Base-by-base conservation (phyloP, 2,888 invertebrate genomes). In the Charanyca ferruginea region DNA sequence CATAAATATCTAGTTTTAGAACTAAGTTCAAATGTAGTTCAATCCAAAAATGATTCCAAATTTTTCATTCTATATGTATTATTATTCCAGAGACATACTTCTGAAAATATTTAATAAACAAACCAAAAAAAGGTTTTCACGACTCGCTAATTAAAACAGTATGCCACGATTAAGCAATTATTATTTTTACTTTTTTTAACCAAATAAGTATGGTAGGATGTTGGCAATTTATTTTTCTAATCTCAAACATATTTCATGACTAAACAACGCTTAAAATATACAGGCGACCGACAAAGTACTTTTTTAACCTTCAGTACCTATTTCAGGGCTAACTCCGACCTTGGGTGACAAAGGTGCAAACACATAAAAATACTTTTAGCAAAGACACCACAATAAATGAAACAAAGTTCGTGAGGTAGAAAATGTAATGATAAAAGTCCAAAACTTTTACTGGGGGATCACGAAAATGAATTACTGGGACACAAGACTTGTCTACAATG, bases 221-320 rank as follows among this genome's bases (percentile, higher is more conserved):
- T 52, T n/a, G 32, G 52, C 16, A 28, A 60, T 76, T 69, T 41
- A 60, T 65, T 54, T 47, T 20, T 18, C 57, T 74, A 51, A 66
- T 73, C 53, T 61, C 22, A 20, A 54, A 61, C 57, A 65, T 65
- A 54, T 65, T 65, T 74, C 73, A 73, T 53, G 47, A 11, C 41
- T 20, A 41, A 70, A 55, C 23, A 69, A 20, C 13, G 20, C 35
- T 13, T n/a, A 41, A 63, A 73, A 60, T 70, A 53, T 60, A 47
- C 18, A 55, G 8, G n/a, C 58, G 66, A 54, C 57, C 25, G 18
- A 38, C 9, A 54, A 67, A 79, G 49, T 59, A 74, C 55, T 68
- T 52, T 58, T 79, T 55, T 68, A 18, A 68, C 79, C 76, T 74
- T 64, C 44, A 44, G 25, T 42, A 38, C 38, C 16, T 38, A 44